A percentile compares a stretch with the other conserved stretches of the same genome.
phyloP scores from a whole-genome alignment of 2,888 invertebrate genomes.

The Macrophya alboannulata region DNA sequence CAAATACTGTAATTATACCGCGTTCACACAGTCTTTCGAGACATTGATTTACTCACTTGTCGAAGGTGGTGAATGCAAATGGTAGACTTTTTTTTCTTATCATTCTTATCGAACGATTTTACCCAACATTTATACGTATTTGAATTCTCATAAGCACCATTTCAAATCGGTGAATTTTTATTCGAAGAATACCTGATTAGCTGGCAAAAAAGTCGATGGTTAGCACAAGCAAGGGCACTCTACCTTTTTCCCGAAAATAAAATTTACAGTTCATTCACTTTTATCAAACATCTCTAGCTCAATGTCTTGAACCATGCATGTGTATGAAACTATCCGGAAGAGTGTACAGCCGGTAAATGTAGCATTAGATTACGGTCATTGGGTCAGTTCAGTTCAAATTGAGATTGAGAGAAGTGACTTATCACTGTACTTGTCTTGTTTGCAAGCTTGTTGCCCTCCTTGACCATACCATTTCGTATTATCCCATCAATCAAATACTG shows the following conservation, averaged over 20 bases:
- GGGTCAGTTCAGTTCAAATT: conserved; percentile 12
- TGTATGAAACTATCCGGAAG: neutral
- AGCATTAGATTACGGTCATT: conserved; percentile 1
- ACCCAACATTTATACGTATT: neutral
- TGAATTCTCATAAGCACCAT: neutral
- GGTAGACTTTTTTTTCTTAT: neutral
- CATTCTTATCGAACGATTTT: neutral
- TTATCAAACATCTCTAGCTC: too few species aligned
- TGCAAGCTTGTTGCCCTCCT: neutral
- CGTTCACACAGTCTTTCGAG: neutral
- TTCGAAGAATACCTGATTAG: too few species aligned
- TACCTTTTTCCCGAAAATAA: too few species aligned
- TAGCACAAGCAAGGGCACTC: too few species aligned
- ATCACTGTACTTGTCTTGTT: neutral
- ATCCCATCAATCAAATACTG: neutral
- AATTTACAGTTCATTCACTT: too few species aligned
- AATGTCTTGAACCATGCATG: neutral
- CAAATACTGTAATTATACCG: conserved; percentile 6
- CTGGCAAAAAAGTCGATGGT: too few species aligned
- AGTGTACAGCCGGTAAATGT: neutral
- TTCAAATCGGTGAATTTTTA: neutral
- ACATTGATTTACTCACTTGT: conserved; percentile 31
- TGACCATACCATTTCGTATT: neutral
- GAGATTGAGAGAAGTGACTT: neutral
- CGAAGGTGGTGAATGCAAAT: neutral